Conservation (phyloP, 2,888 invertebrate genomes). For the Carabus problematicus region DNA sequence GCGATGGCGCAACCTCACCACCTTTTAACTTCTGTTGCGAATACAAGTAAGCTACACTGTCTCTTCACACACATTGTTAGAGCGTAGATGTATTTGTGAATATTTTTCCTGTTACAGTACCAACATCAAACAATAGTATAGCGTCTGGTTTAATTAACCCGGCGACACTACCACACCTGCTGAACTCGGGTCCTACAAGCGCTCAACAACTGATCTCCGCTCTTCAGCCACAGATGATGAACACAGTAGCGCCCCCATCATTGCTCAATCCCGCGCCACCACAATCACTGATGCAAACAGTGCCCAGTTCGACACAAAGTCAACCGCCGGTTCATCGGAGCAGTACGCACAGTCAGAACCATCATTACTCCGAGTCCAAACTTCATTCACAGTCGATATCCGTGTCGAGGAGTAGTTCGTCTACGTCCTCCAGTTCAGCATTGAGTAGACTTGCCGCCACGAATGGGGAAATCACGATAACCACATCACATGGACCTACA, state of each 20-base stretch:
- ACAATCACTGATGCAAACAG: slow-evolving; percentile 46
- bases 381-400: slow-evolving; percentile 50
- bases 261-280: slow-evolving; percentile 54
- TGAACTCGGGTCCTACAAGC: slow-evolving; percentile 72
- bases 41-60: slow-evolving; percentile 57
- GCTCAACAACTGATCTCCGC: slow-evolving; percentile 79
- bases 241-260: slow-evolving; percentile 45
- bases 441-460: slow-evolving; percentile 77
- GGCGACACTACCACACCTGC: slow-evolving; percentile 72
- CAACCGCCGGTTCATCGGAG: slow-evolving; percentile 52
- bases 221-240: slow-evolving; percentile 72
- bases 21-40: slow-evolving; percentile 63
- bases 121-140: slow-evolving; percentile 69
- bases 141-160: slow-evolving; percentile 76
- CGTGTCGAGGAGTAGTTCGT: slow-evolving; percentile 54
- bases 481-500: slow-evolving; percentile 72
- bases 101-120: slow-evolving; percentile 54
- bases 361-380: slow-evolving; percentile 54
- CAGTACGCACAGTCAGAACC: slow-evolving; percentile 46
- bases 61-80: slow-evolving; percentile 19
- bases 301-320: slow-evolving; percentile 45
- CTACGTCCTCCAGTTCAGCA: slow-evolving; percentile 68
- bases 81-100: not conserved
- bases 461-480: slow-evolving; percentile 84
- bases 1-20: slow-evolving; percentile 78